Evolutionary conservation across 2,113 vertebrate genomes (phyloP).

Genomic region (Heptranchias perlo): DNA sequence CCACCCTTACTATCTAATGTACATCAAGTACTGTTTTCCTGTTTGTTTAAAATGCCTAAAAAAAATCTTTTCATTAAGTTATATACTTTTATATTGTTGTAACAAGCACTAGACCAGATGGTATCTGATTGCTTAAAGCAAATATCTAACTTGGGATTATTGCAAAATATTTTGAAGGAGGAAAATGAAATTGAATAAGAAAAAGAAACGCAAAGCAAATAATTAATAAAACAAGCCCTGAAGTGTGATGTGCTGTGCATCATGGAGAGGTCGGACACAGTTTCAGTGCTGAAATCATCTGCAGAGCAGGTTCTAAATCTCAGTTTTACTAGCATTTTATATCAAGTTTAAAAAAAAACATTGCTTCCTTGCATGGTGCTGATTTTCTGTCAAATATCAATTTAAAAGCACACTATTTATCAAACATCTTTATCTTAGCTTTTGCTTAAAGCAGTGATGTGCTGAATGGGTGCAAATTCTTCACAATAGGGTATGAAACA

Average conservation of each 20-base stretch:
- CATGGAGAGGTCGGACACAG: background rate
- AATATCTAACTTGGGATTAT: background rate
- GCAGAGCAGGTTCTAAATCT: background rate
- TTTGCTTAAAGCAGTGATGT: background rate
- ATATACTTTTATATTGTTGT: too few species aligned
- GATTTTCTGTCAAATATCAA: background rate
- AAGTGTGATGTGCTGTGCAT: background rate
- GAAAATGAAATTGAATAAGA: background rate
- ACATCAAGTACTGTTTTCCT: too few species aligned
- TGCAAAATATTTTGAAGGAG: background rate
- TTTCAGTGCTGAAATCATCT: background rate
- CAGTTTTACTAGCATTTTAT: background rate
- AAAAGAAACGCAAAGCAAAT: background rate
- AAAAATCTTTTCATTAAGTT: too few species aligned
- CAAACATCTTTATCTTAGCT: background rate
- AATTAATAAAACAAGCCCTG: background rate
- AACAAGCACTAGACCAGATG: background rate
- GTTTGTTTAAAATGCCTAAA: too few species aligned
- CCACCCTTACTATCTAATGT: too few species aligned
- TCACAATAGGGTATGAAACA: background rate
- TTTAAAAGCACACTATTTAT: background rate
- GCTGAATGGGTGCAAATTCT: background rate
- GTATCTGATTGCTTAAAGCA: background rate
- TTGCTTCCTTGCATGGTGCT: background rate
- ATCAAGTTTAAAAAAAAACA: background rate